phyloP scores from a whole-genome alignment of 2,888 invertebrate genomes.

The Rhamphomyia laevipes region DNA sequence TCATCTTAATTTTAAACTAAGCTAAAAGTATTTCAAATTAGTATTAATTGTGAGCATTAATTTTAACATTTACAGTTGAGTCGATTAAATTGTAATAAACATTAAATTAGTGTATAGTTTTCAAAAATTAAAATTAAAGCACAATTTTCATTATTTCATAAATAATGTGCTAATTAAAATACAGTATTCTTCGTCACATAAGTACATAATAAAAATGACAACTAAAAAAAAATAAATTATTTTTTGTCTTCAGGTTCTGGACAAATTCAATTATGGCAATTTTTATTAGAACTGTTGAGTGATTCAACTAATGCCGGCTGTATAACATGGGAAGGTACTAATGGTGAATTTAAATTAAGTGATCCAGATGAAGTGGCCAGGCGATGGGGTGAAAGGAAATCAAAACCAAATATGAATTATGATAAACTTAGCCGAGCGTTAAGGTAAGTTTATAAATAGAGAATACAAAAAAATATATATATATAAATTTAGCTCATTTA shows the following conservation, averaged over 20 bases:
- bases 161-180: no score
- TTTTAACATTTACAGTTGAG: no score
- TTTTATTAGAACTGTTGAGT: conserved; percentile 88
- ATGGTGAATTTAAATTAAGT: conserved; percentile 96
- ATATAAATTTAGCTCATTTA: no score
- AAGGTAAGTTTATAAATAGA: conserved; percentile 47
- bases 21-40: no score
- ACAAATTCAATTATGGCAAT: conserved; percentile 99
- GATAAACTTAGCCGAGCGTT: conserved; percentile 96
- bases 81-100: no score
- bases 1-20: no score
- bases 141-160: no score
- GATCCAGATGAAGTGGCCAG: conserved; percentile 98
- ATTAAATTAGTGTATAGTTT: no score
- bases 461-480: no score
- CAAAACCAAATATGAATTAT: conserved; percentile 99
- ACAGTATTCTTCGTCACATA: no score
- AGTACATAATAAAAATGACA: no score
- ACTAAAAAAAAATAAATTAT: neutral
- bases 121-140: neutral
- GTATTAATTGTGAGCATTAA: no score
- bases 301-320: conserved; percentile 92
- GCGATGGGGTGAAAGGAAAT: conserved; percentile 97
- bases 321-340: conserved; percentile 98
- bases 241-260: conserved; percentile 65